Percentiles rank a stretch among this genome's conserved stretches.
These are phyloP conservation scores for Exephanes ischioxanthus DNA, from an alignment of 2,888 invertebrate genomes.

Conservation along the genomic window DNA sequence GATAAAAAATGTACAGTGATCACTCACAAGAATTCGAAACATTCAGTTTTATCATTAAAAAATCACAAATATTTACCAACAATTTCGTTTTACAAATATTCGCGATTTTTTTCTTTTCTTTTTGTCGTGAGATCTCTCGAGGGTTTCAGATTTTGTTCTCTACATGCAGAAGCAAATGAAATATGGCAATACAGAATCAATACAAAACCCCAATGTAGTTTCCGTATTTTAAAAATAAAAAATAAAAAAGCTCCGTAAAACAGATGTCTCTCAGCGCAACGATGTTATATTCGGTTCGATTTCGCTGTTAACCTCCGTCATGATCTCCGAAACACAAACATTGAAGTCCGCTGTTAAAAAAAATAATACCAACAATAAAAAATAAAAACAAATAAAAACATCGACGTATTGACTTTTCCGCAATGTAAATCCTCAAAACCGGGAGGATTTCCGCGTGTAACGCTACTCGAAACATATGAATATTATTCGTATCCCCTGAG, in stretches of 20 bases:
- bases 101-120: too few species aligned
- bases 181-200: too few species aligned
- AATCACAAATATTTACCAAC: too few species aligned
- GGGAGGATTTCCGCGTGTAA: slow-evolving; percentile 23
- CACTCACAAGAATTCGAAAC: neutral
- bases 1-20: neutral
- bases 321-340: slow-evolving; percentile 8
- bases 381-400: neutral
- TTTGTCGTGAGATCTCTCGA: too few species aligned
- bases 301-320: neutral
- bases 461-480: slow-evolving; percentile 50
- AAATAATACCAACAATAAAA: neutral
- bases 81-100: too few species aligned
- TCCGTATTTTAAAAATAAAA: neutral
- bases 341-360: neutral
- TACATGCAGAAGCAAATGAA: too few species aligned
- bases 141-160: too few species aligned
- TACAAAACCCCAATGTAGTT: too few species aligned
- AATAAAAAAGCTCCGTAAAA: neutral
- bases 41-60: neutral
- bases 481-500: slow-evolving; percentile 55
- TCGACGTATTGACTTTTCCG: slow-evolving; percentile 47
- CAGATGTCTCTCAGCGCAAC: neutral
- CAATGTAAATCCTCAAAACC: slow-evolving; percentile 8
- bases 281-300: neutral